Evolutionary conservation across 2,888 invertebrate species (phyloP), one percentile per base, ranked within the genome.

Genomic region (Drosophila prolongata): DNA sequence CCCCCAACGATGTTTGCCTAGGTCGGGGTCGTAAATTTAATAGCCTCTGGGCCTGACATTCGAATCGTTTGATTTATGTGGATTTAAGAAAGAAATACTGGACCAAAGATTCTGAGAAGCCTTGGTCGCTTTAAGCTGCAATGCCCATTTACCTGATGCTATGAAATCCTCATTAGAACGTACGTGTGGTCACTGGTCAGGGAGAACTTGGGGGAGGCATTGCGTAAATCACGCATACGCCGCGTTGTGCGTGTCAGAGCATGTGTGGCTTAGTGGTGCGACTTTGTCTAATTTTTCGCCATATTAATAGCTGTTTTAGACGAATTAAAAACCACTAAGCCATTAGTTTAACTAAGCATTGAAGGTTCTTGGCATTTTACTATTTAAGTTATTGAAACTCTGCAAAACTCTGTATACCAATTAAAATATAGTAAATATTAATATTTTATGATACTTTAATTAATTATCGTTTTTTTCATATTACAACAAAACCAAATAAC

Each of bases 191-290:
- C 27, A 6, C 10, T 13, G n/a, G 40, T 6, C 2, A 11, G 13
- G 6, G 2, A 8, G 24, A 34, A 2, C 6, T 30, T 1, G 10
- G 14, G 40, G 47, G 8, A 30, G 16, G 46, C 5, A 4, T 11
- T 38, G 49, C 59, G 69, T 79, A 82, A 79, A 82, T 78, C 82
- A 78, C 77, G 79, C 53, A 76, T 79, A 79, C 77, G 82, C 79
- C 66, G 16, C 50, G 27, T 74, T 47, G 69, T 62, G 61, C 69
- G 72, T 76, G 73, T 49, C 54, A 37, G 27, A 46, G 62, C 38
- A 65, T 16, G 34, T 46, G 52, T 37, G 60, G 44, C 54, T n/a
- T 24, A 2, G 38, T 6, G n/a, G 3, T 19, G 1, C 6, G 6
- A 8, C n/a, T 3, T 40, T 13, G 19, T 11, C 13, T 1, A 10